Conservation (phyloP, 2,113 vertebrate species). For the Romanogobio albipinnatus region DNA sequence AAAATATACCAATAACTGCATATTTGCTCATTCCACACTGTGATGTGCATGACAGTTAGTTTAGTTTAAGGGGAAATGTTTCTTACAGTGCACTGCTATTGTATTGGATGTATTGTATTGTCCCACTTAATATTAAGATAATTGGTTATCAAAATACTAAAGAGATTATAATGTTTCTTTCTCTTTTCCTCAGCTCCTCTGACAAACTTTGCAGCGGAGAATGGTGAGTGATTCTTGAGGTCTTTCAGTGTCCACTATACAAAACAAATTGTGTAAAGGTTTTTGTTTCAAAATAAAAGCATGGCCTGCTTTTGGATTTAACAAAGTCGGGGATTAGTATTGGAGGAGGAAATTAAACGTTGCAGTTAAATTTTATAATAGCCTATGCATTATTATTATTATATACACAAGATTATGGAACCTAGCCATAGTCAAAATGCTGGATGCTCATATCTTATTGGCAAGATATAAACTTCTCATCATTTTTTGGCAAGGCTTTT, state of each 20-base stretch:
- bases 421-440: neutral
- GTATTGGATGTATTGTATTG: too few species aligned
- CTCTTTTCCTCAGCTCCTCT: slow-evolving; percentile 82
- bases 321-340: neutral
- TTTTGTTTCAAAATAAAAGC: neutral
- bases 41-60: neutral
- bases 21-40: neutral
- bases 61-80: slow-evolving; percentile 12
- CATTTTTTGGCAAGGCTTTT: neutral
- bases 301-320: neutral
- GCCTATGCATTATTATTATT: too few species aligned
- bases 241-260: neutral
- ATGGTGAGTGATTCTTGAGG: slow-evolving; percentile 79
- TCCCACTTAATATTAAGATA: neutral
- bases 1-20: neutral
- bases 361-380: neutral
- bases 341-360: neutral
- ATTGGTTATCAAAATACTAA: neutral
- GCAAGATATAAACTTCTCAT: neutral
- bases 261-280: neutral
- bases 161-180: slow-evolving; percentile 44
- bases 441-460: neutral
- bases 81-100: neutral
- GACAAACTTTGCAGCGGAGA: slow-evolving; percentile 86
- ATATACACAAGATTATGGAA: neutral